Base-by-base conservation (phyloP, 2,797 vertebrate genomes). In the Enoplosus armatus region DNA sequence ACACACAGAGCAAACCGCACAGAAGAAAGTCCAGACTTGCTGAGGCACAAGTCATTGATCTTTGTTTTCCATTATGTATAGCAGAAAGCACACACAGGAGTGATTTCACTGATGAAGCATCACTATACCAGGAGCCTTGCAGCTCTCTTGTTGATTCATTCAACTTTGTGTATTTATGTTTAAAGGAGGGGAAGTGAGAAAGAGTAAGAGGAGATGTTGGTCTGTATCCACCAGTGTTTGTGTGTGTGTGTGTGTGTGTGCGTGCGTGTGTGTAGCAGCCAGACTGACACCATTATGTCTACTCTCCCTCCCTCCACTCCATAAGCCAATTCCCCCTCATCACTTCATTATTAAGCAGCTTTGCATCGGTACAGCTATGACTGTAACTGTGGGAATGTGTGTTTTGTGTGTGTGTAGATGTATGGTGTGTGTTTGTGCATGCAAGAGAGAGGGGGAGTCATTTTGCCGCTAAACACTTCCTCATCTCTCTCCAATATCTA, bases 221-320 rank as follows among this genome's bases (percentile, higher is more conserved):
- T 73, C 60, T 70, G 27, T 35, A 33, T 77, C 20, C 58, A 33
- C 78, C 43, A 45, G 48, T 61, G 55, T 62, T 29, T 68, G 20
- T 67, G 39, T 22, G 45, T 8, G 43, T 20, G 22, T 70, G 39
- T 77, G 66, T 55, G 43, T 55, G 41, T 75, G 51, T 41, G 56
- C 62, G 67, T 56, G 45, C 56, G 62, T 62, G 26, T 41, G 51
- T 35, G 24, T 29, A 39, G 29, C 62, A 72, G 78, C 77, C 83
- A 83, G 83, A 87, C 71, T 87, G 89, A 93, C 90, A 88, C 88
- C 87, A 90, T 90, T 87, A 89, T 87, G 89, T 90, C 87, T 84
- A 60, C 60, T 87, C 85, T 76, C 81, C 84, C 85, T 87, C 86
- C 85, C 75, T 86, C 80, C 72, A 68, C 82, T 79, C 65, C 51